phyloP scores from a whole-genome alignment of 2,888 invertebrate genomes.

The Molorchus minor region DNA sequence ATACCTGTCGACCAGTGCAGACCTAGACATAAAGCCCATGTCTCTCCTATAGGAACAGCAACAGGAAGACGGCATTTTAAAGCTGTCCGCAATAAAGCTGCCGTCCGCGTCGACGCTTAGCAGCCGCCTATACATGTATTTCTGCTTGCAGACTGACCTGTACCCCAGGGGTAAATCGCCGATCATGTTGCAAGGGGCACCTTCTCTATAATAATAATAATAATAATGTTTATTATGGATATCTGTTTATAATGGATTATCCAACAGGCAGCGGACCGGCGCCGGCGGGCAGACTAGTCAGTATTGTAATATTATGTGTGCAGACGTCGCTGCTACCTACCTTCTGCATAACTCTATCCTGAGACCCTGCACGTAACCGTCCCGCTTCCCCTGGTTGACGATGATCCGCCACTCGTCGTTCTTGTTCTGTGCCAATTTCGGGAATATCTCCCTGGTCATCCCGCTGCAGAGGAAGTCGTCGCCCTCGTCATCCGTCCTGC shows the following conservation, averaged over 20 bases:
- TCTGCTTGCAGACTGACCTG: conserved; percentile 62
- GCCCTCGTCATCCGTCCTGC: conserved; percentile 35
- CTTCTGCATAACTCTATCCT: conserved; percentile 72
- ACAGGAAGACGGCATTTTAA: conserved; percentile 78
- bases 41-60: conserved; percentile 65
- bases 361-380: conserved; percentile 70
- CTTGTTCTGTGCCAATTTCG: conserved; percentile 68
- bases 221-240: no score
- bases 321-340: not conserved
- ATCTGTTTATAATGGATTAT: no score
- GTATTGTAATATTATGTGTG: not conserved
- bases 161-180: conserved; percentile 63
- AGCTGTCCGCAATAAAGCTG: conserved; percentile 62
- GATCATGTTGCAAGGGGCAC: conserved; percentile 62
- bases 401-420: conserved; percentile 73
- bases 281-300: no score
- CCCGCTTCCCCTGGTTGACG: conserved; percentile 70
- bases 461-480: conserved; percentile 48
- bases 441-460: conserved; percentile 66
- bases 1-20: no score
- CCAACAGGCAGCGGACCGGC: no score
- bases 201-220: conserved; percentile 59
- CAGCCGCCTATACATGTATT: conserved; percentile 57
- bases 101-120: conserved; percentile 64
- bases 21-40: conserved; percentile 20